Evolutionary conservation across 2,888 invertebrate genomes (phyloP), one percentile per base, ranked within the genome.

Genomic region (Pheosia gnoma): DNA sequence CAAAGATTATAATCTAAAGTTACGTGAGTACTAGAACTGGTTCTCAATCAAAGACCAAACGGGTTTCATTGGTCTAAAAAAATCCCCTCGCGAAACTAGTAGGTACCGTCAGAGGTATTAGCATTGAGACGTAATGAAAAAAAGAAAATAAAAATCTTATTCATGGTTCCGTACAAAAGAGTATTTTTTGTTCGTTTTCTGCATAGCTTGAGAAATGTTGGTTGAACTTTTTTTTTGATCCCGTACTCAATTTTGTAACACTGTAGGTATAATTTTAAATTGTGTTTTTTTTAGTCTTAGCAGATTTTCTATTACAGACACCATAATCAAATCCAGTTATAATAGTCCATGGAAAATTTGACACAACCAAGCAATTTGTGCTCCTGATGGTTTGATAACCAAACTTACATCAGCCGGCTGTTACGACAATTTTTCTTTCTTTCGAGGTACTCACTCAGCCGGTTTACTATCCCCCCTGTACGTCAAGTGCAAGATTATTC

Each of bases 31-130:
- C 25, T 37, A 6, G 61, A 77, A 77, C 74, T 67, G 75, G 74
- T 74, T 74, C 54, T 45, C 51, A 53, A 61, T 65, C 66, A 62
- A 58, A 57, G 55, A 60, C 56, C 25, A 54, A 65, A 66, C 70
- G 60, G 65, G 66, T 68, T 68, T 63, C 77, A 74, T 74, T 77
- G 67, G 71, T 74, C 60, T 67, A 61, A 65, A 69, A 77, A 74
- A 67, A 63, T 68, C 65, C 65, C 72, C 64, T 13, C 63, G 65
- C 62, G 69, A 68, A 77, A 67, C 57, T 55, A 70, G 59, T 63
- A 59, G 37, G 60, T 63, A 59, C 53, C 37, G 53, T 53, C 53
- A 53, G 11, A 37, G 9, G 37, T 25, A 51, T 47, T n/a, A 25
- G 25, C n/a, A 25, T 25, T 25, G 13, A 51, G 51, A 51, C 5